Evolutionary conservation across 2,113 vertebrate genomes (phyloP), one percentile per base, ranked within the genome.

Genomic region (Corythoichthys haematopterus): DNA sequence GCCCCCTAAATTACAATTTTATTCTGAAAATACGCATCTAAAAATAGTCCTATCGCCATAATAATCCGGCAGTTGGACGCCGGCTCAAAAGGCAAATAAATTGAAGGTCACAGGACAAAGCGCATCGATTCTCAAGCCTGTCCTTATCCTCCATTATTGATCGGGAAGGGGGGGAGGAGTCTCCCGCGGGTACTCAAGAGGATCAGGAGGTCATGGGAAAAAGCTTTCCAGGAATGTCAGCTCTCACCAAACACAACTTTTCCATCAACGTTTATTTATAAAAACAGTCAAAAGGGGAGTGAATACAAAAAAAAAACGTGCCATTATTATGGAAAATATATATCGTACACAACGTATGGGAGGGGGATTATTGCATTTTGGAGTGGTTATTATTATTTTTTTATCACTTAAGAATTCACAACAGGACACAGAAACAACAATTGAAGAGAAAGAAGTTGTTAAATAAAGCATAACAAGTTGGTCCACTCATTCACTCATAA

Each of bases 241-340:
- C 58, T 60, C 33, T 7, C 20, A 51, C 7, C 36, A 35, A 50
- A 3, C 33, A 65, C 35, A n/a, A 33, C 56, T 67, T 72, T 80
- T 77, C 66, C 52, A 80, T 88, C 83, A 89, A 88, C 88, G 81
- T 92, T 92, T 92, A 93, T 92, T 93, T 91, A 92, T 89, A 91
- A 88, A 88, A 86, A 58, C 38, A 75, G 78, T 77, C 85, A 80
- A 76, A 71, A 75, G 65, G 69, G 73, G 73, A 80, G 78, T 85
- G 72, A 82, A 83, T 89, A 91, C 84, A 91, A 91, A 91, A 88
- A 80, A 91, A 91, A 88, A 66, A 79, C 74, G 72, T 88, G 80
- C 80, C 84, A 87, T 84, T 77, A 88, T 83, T 81, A 85, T 85
- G 89, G 89, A 33, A 64, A 89, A 84, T 86, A 87, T 88, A 85